Percentiles rank a stretch among this genome's conserved stretches.
Evolutionary conservation across 1,140 invertebrate genomes (phyloP).

Genomic region (Eumaeus atala): DNA sequence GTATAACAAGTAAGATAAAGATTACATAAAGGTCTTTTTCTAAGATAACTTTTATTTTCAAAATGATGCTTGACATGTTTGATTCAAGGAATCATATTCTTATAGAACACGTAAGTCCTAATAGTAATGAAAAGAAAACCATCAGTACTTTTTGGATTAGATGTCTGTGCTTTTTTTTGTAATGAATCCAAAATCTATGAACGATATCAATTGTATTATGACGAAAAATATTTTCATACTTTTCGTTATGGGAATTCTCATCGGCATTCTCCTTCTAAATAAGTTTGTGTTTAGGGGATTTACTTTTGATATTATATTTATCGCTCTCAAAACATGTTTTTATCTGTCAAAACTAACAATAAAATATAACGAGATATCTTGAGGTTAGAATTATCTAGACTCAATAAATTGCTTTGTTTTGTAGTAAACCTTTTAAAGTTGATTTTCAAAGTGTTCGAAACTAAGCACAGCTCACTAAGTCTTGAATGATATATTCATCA

Average conservation of each 20-base stretch:
- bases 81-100: background rate
- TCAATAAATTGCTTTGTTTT: no score
- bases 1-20: background rate
- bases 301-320: no score
- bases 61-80: background rate
- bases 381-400: no score
- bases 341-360: no score
- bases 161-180: background rate
- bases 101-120: background rate
- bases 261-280: no score
- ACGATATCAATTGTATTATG: background rate
- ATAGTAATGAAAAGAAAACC: background rate
- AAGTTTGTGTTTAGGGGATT: no score
- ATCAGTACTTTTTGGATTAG: background rate
- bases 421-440: no score
- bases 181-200: constrained; percentile 1
- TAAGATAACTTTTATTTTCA: constrained; percentile 1
- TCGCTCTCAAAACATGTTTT: no score
- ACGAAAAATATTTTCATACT: background rate
- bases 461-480: no score
- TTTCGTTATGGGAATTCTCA: background rate
- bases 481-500: no score
- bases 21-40: constrained; percentile 10
- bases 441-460: no score
- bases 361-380: no score